Percentiles rank a stretch among this genome's conserved stretches.
Conservation (phyloP, 2,113 vertebrate genomes). For the Peromyscus polionotus region DNA sequence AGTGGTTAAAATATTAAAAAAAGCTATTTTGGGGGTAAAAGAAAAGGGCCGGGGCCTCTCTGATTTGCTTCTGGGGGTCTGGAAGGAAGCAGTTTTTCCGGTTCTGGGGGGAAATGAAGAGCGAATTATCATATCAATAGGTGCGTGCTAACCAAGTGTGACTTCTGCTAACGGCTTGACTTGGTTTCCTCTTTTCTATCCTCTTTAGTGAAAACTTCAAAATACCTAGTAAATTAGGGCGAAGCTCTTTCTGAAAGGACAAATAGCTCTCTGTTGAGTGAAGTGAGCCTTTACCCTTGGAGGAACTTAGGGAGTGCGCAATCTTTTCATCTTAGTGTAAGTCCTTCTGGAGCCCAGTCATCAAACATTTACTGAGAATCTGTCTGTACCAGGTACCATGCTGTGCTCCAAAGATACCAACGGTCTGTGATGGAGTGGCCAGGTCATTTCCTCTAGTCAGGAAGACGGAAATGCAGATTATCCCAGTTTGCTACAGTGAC, state of each 20-base stretch:
- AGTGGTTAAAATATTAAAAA: slow-evolving; percentile 42
- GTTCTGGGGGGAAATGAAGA: background rate
- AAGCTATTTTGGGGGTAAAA: background rate
- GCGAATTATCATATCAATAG: background rate
- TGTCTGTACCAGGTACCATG: background rate
- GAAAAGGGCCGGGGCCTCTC: background rate
- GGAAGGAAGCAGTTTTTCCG: slow-evolving; percentile 21
- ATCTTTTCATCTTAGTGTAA: background rate
- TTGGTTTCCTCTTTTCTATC: slow-evolving; percentile 51
- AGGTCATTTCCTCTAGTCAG: background rate
- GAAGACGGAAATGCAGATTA: background rate
- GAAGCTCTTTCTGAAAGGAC: background rate
- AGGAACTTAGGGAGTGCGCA: background rate
- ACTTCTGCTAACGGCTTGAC: slow-evolving; percentile 18
- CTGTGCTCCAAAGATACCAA: background rate
- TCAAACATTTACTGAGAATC: background rate
- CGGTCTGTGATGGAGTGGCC: background rate
- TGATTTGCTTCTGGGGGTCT: background rate
- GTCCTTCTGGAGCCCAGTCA: background rate
- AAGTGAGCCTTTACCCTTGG: background rate
- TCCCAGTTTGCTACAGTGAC: too few relatives aligned
- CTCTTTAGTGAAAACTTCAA: background rate
- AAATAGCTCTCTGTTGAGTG: fast-evolving
- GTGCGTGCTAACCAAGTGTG: background rate
- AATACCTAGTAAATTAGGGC: slow-evolving; percentile 14